A percentile compares a stretch with the other conserved stretches of the same genome.
Evolutionary conservation across 2,888 invertebrate genomes (phyloP).

Genomic region (Mamestra brassicae): DNA sequence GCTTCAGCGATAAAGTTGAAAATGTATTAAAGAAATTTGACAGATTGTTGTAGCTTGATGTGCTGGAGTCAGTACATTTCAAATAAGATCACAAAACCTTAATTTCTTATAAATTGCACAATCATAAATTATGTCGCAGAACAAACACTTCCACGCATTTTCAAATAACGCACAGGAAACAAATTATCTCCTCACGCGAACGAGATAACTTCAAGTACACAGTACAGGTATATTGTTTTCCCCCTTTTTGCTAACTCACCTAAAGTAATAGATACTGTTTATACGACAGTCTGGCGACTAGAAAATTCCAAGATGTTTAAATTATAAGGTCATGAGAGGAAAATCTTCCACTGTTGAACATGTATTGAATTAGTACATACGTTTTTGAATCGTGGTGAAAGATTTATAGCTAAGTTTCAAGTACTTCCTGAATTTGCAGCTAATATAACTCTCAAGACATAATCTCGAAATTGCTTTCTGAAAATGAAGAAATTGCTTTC

Average conservation of each 20-base stretch:
- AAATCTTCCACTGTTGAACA: slow-evolving; percentile 24
- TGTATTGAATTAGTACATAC: slow-evolving; percentile 8
- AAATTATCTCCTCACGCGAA: slow-evolving; percentile 20
- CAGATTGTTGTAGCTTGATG: too few relatives aligned
- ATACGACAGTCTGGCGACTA: slow-evolving; percentile 1
- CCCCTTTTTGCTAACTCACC: slow-evolving; percentile 45
- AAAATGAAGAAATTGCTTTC: too few relatives aligned
- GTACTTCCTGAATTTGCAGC: too few relatives aligned
- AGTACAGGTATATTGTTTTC: slow-evolving; percentile 21
- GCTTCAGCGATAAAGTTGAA: too few relatives aligned
- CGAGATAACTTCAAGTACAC: slow-evolving; percentile 16
- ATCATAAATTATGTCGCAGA: not conserved
- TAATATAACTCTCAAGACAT: too few relatives aligned
- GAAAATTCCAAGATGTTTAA: slow-evolving; percentile 26
- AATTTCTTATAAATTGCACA: not conserved
- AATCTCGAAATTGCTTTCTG: too few relatives aligned
- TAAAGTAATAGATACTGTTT: slow-evolving; percentile 19
- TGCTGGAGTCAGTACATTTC: too few relatives aligned
- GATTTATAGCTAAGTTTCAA: not conserved
- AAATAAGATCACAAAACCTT: not conserved
- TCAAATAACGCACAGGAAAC: slow-evolving; percentile 28
- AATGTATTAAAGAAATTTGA: too few relatives aligned
- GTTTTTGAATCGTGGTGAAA: too few relatives aligned
- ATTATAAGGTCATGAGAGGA: slow-evolving; percentile 14
- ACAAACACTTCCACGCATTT: not conserved